Evolutionary conservation across 2,888 invertebrate genomes (phyloP).

Genomic region (Apamea monoglypha): DNA sequence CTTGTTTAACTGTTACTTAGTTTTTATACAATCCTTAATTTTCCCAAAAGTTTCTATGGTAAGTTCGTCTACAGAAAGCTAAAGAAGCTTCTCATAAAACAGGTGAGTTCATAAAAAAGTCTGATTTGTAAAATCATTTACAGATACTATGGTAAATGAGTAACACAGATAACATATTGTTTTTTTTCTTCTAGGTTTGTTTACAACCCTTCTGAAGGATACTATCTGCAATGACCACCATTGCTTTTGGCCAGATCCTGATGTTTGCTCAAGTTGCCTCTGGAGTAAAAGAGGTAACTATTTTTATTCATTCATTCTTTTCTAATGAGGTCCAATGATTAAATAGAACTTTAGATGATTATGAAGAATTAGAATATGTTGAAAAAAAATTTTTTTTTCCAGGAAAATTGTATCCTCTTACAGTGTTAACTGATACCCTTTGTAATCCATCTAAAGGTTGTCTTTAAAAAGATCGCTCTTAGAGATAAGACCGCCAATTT

Average conservation of each 20-base stretch:
- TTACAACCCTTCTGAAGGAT: not conserved
- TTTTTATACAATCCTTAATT: not conserved
- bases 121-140: not conserved
- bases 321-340: not conserved
- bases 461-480: no score
- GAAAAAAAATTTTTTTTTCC: no score
- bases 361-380: not conserved
- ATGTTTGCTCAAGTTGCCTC: not conserved
- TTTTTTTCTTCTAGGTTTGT: slow-evolving; percentile 3
- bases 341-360: not conserved
- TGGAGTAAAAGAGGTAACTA: slow-evolving; percentile 5
- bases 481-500: no score
- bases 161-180: no score
- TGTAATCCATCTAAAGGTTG: no score
- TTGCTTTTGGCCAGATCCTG: not conserved
- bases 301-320: not conserved
- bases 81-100: not conserved
- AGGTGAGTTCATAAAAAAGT: slow-evolving; percentile 21
- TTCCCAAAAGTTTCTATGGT: not conserved
- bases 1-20: slow-evolving; percentile 9
- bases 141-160: not conserved
- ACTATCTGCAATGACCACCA: not conserved
- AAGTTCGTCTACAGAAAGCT: not conserved
- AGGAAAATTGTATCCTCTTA: not conserved
- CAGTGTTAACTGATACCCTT: not conserved